Evolutionary conservation across 2,888 invertebrate species (phyloP), one percentile per base, ranked within the genome.

Genomic region (Deilephila porcellus): DNA sequence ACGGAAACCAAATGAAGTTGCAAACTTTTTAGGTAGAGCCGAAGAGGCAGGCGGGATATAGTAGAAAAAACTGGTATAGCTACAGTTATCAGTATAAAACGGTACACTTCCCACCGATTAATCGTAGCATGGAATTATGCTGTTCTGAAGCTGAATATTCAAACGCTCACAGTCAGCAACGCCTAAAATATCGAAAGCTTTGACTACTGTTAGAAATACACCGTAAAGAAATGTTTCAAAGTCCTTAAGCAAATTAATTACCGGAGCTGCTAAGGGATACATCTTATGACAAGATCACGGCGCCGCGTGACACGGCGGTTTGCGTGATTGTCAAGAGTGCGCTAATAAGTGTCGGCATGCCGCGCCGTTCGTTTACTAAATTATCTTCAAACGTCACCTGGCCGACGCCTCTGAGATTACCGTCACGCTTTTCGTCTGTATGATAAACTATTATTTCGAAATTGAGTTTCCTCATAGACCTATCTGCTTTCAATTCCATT

Each of bases 301-400:
- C 76, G 70, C 60, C 70, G 71, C 37, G 78, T 89, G 89, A 85
- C 81, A 79, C 73, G 75, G 77, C 78, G 78, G 78, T 85, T 83
- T 76, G 78, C 81, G 78, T 77, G 79, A 74, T 85, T 87, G 79
- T 80, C 83, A 74, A 77, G 74, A 73, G 71, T 76, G 72, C 78
- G 84, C 85, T 87, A 84, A 86, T 81, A 76, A 60, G 62, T 70
- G 70, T 71, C 70, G 74, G 74, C 71, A 73, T 72, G 74, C 72
- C 74, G 72, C 45, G 71, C 56, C 71, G 70, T 64, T 67, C 59
- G 19, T 59, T 74, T 71, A 56, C 73, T 75, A 60, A 20, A 72
- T 63, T 62, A 71, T 25, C 29, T 53, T 45, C 52, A 60, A 60
- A 32, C 73, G 52, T 60, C 67, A 20, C 59, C 34, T 70, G 45